Percentiles rank a stretch among this genome's conserved stretches.
These are phyloP conservation scores for Spisula subtruncata DNA, from an alignment of 2,888 invertebrate species.

Conservation along the genomic window DNA sequence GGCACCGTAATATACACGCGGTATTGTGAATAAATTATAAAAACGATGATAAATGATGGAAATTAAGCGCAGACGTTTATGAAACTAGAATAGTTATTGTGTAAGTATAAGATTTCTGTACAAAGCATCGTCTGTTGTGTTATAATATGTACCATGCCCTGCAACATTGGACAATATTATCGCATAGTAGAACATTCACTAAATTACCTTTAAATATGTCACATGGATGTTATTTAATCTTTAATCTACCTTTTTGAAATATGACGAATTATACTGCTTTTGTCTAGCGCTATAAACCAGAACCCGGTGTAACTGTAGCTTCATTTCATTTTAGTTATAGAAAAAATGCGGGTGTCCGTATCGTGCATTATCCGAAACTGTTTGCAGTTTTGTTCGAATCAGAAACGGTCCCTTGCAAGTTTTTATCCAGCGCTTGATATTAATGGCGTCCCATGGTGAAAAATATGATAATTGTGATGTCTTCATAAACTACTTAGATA, in stretches of 20 bases:
- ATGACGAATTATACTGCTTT: slow-evolving; percentile 36
- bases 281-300: slow-evolving; percentile 19
- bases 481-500: slow-evolving; percentile 39
- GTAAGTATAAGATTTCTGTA: background rate
- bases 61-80: slow-evolving; percentile 11
- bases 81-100: background rate
- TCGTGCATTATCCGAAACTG: slow-evolving; percentile 27
- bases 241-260: slow-evolving; percentile 47
- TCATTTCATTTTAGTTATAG: slow-evolving; percentile 39
- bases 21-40: slow-evolving; percentile 21
- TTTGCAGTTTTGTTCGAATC: slow-evolving; percentile 49
- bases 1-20: background rate
- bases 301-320: slow-evolving; percentile 47
- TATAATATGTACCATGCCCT: slow-evolving; percentile 8
- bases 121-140: slow-evolving; percentile 10
- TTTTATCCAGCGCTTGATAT: slow-evolving; percentile 15
- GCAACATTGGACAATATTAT: background rate
- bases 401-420: slow-evolving; percentile 32
- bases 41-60: slow-evolving; percentile 6
- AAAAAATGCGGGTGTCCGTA: slow-evolving; percentile 38
- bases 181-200: background rate
- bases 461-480: slow-evolving; percentile 51
- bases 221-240: slow-evolving; percentile 34
- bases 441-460: slow-evolving; percentile 39
- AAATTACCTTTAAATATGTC: slow-evolving; percentile 30